Percentiles rank a stretch among this genome's conserved stretches.
These are phyloP conservation scores for Ceratosolen fusciceps DNA, from an alignment of 1,140 invertebrate genomes.

Conservation along the genomic window DNA sequence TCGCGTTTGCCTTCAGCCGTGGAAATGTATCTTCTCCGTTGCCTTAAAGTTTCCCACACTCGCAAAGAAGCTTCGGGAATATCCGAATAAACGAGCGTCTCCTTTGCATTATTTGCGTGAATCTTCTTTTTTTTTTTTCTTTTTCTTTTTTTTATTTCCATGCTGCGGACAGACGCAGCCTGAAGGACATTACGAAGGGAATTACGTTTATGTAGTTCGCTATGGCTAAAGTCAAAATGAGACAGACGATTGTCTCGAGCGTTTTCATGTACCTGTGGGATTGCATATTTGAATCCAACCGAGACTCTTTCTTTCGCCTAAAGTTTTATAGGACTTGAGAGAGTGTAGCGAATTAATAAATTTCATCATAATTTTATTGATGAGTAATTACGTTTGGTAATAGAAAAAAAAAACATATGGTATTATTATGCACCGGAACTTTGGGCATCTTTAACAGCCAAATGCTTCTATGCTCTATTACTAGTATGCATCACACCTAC, in stretches of 20 bases:
- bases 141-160: no score
- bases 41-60: no score
- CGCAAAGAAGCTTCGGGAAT: no score
- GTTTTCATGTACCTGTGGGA: slow-evolving; percentile 41
- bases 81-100: no score
- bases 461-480: background rate
- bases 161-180: no score
- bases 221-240: slow-evolving; percentile 13
- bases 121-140: no score
- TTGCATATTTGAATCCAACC: slow-evolving; percentile 25
- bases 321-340: background rate
- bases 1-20: no score
- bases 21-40: no score
- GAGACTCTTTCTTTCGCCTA: background rate
- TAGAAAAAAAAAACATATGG: slow-evolving; percentile 13
- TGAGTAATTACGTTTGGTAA: slow-evolving; percentile 3
- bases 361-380: slow-evolving; percentile 6
- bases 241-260: slow-evolving; percentile 20
- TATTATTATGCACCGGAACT: background rate
- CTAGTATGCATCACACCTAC: no score
- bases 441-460: background rate
- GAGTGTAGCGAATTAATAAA: slow-evolving; percentile 13
- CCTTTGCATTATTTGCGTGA: no score
- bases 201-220: slow-evolving; percentile 7
- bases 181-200: background rate